phyloP scores from a whole-genome alignment of 2,888 invertebrate species.

The Harpalus rufipes region DNA sequence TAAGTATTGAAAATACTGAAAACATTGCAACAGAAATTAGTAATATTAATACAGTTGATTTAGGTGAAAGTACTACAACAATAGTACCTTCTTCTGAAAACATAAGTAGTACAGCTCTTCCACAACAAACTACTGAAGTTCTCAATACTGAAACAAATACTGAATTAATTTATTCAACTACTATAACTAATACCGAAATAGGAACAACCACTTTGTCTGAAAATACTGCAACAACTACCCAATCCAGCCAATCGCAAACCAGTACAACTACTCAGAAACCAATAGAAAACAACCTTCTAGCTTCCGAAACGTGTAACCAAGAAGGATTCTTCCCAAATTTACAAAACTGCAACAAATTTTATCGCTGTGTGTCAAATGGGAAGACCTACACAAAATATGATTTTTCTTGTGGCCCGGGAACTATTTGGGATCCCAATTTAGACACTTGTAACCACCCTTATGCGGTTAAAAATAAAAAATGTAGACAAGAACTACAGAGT shows the following conservation, averaged over 20 bases:
- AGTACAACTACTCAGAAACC: not conserved
- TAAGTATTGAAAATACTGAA: not conserved
- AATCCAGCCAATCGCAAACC: not conserved
- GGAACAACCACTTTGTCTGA: not conserved
- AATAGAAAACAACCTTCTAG: not conserved
- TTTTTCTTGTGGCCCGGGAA: slow-evolving; percentile 82
- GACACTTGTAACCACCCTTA: slow-evolving; percentile 82
- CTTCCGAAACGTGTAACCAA: slow-evolving; percentile 24
- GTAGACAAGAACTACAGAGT: slow-evolving; percentile 71
- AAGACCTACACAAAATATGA: slow-evolving; percentile 81
- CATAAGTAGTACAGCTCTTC: not conserved
- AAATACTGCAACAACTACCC: not conserved
- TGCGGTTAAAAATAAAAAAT: slow-evolving; percentile 75
- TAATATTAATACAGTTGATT: not conserved
- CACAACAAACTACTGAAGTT: not conserved
- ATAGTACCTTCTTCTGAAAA: not conserved
- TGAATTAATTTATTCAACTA: not conserved
- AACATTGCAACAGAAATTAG: not conserved
- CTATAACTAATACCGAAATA: not conserved
- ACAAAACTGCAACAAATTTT: slow-evolving; percentile 74
- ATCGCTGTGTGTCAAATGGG: slow-evolving; percentile 82
- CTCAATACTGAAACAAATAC: not conserved
- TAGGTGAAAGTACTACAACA: not conserved
- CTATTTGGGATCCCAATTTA: slow-evolving; percentile 83
- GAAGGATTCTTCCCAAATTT: slow-evolving; percentile 73